phyloP scores from a whole-genome alignment of 1,140 invertebrate genomes.

The Hyles vespertilio region DNA sequence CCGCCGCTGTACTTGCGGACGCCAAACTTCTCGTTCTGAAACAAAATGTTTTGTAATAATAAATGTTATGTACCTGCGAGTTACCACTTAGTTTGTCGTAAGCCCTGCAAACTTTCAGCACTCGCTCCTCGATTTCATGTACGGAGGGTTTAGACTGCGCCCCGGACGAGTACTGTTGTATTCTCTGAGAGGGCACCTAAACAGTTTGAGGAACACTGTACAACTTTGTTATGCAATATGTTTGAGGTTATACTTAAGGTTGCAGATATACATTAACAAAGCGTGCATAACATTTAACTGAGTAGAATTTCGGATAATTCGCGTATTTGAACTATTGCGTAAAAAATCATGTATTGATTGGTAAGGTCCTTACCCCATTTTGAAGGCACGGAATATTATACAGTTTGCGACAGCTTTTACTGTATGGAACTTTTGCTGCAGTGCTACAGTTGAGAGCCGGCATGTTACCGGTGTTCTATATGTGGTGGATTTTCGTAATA shows the following conservation, averaged over 20 bases:
- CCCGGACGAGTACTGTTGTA: conserved; percentile 46
- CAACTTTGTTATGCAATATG: conserved; percentile 69
- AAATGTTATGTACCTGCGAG: conserved; percentile 80
- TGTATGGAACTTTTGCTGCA: conserved; percentile 55
- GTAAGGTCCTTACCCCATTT: conserved; percentile 58
- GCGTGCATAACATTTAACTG: not conserved
- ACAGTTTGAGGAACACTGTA: conserved; percentile 55
- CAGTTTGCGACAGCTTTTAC: conserved; percentile 41
- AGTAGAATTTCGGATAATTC: not conserved
- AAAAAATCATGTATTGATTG: conserved; percentile 33
- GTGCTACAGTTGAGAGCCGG: conserved; percentile 52
- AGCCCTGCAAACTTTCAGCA: conserved; percentile 85
- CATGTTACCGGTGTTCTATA: conserved; percentile 57
- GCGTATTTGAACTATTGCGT: not conserved
- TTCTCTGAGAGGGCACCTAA: conserved; percentile 50
- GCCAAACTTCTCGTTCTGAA: conserved; percentile 78
- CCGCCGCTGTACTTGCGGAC: conserved; percentile 83
- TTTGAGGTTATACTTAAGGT: conserved; percentile 53
- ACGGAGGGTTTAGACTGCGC: conserved; percentile 47
- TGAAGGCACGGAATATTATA: conserved; percentile 39
- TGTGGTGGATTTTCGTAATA: conserved; percentile 58
- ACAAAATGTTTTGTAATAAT: conserved; percentile 72
- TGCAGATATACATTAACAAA: not conserved
- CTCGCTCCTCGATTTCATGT: conserved; percentile 81
- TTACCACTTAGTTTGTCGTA: conserved; percentile 87